Base-by-base conservation (phyloP, 2,797 vertebrate genomes). In the Lepilemur ruficaudatus region DNA sequence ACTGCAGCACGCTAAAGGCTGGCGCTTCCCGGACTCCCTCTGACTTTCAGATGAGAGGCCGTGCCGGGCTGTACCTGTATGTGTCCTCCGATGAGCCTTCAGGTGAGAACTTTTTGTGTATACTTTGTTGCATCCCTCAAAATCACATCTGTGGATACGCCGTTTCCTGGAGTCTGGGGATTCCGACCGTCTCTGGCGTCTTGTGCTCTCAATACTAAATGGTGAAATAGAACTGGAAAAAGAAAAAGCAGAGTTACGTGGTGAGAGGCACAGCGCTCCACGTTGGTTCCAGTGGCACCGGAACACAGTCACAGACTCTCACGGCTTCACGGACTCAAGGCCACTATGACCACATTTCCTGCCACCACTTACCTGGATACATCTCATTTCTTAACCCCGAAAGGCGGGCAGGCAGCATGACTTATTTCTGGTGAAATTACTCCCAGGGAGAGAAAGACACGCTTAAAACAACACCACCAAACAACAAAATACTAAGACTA, bases 51-150 rank as follows among this genome's bases (percentile, higher is more conserved):
- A 14, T 0, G 63, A 61, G 78, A 52, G 30, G 72, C 61, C 91
- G 30, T 8, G 1, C 2, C 2, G 43, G 28, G 73, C 61, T 94
- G 98, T 97, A 99, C 99, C 99, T 99, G 99, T 99, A 90, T 99
- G 99, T 35, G 99, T 99, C 98, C 99, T 99, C 98, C 99, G 98
- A 98, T 99, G 99, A 98, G 99, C 99, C 98, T 99, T 99, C 99
- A 99, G 98, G 98, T 99, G 99, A 96, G 99, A 99, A 98, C 99
- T 99, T 99, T 99, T 99, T 93, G 99, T 99, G 98, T 99, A 99
- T 8, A 99, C 99, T 98, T 99, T 99, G 99, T 99, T 99, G 99
- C 99, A 99, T 96, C 99, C 99, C 96, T 99, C 99, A 93, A 99
- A 99, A 98, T 99, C 99, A 98, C 99, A 99, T 98, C 99, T 99